Evolutionary conservation across 2,888 invertebrate genomes (phyloP), one percentile per base, ranked within the genome.

Genomic region (Venustoraphidia nigricollis): DNA sequence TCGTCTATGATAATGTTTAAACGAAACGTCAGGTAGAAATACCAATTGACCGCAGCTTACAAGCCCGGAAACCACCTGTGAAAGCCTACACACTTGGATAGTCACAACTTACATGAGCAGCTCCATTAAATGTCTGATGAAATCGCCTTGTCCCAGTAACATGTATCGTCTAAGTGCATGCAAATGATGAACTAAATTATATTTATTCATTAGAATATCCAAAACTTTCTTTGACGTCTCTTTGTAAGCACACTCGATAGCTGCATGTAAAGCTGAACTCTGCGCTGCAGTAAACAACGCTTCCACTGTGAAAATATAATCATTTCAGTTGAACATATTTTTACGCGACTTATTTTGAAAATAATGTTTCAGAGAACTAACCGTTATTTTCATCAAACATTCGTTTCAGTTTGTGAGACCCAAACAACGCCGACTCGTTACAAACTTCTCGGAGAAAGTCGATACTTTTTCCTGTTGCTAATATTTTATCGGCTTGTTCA

Each of bases 101-200:
- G 14, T 17, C 17, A 3, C 39, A 41, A 73, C 81, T 72, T 68
- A 92, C 91, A 87, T 87, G 53, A 96, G 68, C 51, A 94, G 72
- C 58, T 93, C 90, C 80, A 97, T 85, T 47, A 97, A 77, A 61
- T 93, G 87, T 60, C 89, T 81, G 58, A 94, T 91, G 66, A 96
- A 95, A 70, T 97, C 95, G 0, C 96, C 96, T 71, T 96, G 95
- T 10, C 93, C 93, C 10, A 97, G 76, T 47, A 97, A 72, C 59
- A 97, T 70, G 68, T 94, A 96, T 50, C 88, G 78, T 53, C 93
- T 76, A 67, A 95, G 82, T 17, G 93, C 93, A 59, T 89, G 83
- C 46, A 96, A 74, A 69, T 96, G 95, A 64, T 91, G 88, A 58
- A 91, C 74, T 53, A 96, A 75, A 60, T 89, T 84, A 69, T 92